Conservation (phyloP, 1,140 invertebrate species). For the Euborellia annulipes region DNA sequence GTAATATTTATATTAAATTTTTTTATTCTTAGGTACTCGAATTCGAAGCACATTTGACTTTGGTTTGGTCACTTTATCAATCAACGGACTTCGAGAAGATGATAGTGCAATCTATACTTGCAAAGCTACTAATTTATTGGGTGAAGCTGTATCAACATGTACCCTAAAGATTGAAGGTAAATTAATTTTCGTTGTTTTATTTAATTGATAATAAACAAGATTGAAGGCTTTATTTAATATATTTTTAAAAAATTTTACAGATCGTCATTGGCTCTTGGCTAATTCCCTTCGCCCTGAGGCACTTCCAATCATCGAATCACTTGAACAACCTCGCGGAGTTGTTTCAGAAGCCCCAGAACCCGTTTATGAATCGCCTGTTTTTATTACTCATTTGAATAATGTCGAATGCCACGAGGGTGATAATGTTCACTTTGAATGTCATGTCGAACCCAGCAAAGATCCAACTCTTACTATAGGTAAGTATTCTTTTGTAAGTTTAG, state of each 20-base stretch:
- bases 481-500: too few species aligned
- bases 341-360: constrained; percentile 51
- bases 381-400: constrained; percentile 81
- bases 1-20: not conserved
- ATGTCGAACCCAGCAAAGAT: constrained; percentile 85
- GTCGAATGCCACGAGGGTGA: constrained; percentile 79
- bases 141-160: constrained; percentile 82
- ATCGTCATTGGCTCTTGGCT: constrained; percentile 68
- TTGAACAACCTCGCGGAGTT: constrained; percentile 59
- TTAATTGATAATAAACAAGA: too few species aligned
- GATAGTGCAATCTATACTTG: constrained; percentile 91
- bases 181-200: too few species aligned
- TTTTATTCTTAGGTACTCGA: constrained; percentile 36
- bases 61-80: constrained; percentile 80
- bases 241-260: constrained; percentile 21
- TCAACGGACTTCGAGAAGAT: constrained; percentile 67
- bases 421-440: constrained; percentile 85
- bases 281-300: constrained; percentile 85
- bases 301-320: constrained; percentile 62
- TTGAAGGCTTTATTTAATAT: not conserved
- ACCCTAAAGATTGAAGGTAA: constrained; percentile 68
- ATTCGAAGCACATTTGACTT: constrained; percentile 84
- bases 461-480: constrained; percentile 70
- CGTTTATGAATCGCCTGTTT: constrained; percentile 68
- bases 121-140: constrained; percentile 75